Percentiles rank a stretch among this genome's conserved stretches.
phyloP scores from a whole-genome alignment of 2,797 vertebrate genomes.

The Sciurus carolinensis region DNA sequence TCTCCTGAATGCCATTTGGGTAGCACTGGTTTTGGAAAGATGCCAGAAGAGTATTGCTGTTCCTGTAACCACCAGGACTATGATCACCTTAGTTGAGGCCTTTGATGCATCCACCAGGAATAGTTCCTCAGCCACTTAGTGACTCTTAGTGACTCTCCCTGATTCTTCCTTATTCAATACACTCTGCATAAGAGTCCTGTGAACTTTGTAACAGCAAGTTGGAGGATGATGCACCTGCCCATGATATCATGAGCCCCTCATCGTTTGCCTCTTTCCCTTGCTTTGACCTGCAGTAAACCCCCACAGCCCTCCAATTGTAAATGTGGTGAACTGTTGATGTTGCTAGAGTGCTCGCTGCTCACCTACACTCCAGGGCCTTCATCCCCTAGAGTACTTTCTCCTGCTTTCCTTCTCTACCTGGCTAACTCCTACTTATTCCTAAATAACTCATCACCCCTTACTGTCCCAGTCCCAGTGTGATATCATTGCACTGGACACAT shows the following conservation, averaged over 20 bases:
- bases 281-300: background rate
- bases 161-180: background rate
- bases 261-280: background rate
- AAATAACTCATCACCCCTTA: background rate
- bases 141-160: background rate
- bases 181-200: background rate
- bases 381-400: background rate
- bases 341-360: accelerated
- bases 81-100: background rate
- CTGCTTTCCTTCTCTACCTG: background rate
- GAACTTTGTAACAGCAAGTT: background rate
- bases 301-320: background rate
- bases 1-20: background rate
- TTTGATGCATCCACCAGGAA: background rate
- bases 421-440: background rate
- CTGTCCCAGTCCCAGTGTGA: background rate
- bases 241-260: background rate
- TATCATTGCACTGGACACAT: background rate
- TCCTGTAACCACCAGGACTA: background rate
- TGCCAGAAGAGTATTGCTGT: accelerated
- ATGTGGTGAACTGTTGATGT: too few relatives aligned
- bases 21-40: background rate
- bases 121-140: background rate
- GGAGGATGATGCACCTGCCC: background rate
- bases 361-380: background rate